Conservation (phyloP, 2,888 invertebrate species). For the Willowsia nigromaculata region DNA sequence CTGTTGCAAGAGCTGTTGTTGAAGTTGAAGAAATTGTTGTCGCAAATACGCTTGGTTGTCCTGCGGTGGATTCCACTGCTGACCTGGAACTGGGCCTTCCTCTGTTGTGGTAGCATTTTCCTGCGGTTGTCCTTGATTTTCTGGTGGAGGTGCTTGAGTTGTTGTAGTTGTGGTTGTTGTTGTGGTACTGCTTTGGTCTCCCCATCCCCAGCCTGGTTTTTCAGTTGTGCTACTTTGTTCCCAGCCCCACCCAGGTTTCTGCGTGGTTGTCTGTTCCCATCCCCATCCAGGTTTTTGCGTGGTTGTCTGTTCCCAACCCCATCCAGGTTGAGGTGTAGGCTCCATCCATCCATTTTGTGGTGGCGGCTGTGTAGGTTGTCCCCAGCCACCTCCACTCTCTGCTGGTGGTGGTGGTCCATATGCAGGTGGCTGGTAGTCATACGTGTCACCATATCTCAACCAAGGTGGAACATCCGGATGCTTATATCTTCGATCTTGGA, state of each 20-base stretch:
- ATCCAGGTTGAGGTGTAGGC: conserved; percentile 23
- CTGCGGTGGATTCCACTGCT: conserved; percentile 35
- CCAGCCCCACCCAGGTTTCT: conserved; percentile 27
- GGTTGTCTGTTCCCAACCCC: conserved; percentile 53
- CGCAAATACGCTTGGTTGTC: conserved; percentile 30
- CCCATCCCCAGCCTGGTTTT: conserved; percentile 49
- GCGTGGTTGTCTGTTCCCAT: conserved; percentile 20
- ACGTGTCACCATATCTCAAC: conserved; percentile 7
- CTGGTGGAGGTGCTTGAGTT: conserved; percentile 44
- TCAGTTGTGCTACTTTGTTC: conserved; percentile 15
- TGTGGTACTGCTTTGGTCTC: neutral
- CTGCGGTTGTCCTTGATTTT: neutral
- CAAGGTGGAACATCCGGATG: conserved; percentile 51
- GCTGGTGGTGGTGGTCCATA: conserved; percentile 56
- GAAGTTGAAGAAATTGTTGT: conserved; percentile 34
- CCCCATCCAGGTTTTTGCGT: conserved; percentile 56
- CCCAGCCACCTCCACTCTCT: conserved; percentile 52
- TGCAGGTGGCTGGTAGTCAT: conserved; percentile 29
- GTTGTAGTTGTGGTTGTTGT: conserved; percentile 48
- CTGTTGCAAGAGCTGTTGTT: conserved; percentile 39
- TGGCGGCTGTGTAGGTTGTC: conserved; percentile 31
- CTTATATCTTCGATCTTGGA: neutral
- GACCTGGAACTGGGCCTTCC: conserved; percentile 40
- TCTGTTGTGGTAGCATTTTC: conserved; percentile 9
- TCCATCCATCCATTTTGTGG: conserved; percentile 34